Percentiles rank a stretch among this genome's conserved stretches.
These are phyloP conservation scores for Sebastes trivittatus DNA, from an alignment of 2,797 vertebrate species.

Conservation along the genomic window DNA sequence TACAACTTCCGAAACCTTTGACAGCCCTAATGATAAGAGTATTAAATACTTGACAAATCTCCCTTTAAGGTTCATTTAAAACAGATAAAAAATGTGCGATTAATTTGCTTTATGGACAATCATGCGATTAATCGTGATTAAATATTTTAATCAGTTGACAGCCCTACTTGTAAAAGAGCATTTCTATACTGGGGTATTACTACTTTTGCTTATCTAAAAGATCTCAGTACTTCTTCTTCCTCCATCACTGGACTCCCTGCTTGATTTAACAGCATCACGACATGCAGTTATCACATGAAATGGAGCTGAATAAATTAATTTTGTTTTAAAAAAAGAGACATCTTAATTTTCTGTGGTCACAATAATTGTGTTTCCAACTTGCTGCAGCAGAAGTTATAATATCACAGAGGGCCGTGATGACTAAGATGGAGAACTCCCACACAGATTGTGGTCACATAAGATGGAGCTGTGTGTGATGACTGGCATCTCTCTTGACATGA, in stretches of 20 bases:
- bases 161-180: not conserved
- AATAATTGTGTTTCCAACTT: not conserved
- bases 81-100: too few relatives aligned
- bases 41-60: too few relatives aligned
- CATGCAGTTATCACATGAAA: not conserved
- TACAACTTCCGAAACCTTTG: too few relatives aligned
- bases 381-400: slow-evolving; percentile 36
- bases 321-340: not conserved
- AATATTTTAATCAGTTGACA: too few relatives aligned
- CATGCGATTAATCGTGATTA: too few relatives aligned
- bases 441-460: slow-evolving; percentile 37
- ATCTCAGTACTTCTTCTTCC: not conserved
- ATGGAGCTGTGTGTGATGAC: slow-evolving; percentile 55
- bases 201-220: not conserved
- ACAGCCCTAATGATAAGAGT: too few relatives aligned
- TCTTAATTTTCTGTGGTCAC: not conserved
- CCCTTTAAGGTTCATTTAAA: too few relatives aligned
- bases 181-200: not conserved
- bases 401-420: slow-evolving; percentile 44
- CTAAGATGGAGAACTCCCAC: slow-evolving; percentile 58
- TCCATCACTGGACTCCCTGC: not conserved
- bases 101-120: too few relatives aligned
- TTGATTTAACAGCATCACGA: not conserved
- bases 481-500: slow-evolving; percentile 35
- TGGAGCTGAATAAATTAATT: not conserved